Evolutionary conservation across 2,113 vertebrate genomes (phyloP).

Genomic region (Leptobrachium leishanense): DNA sequence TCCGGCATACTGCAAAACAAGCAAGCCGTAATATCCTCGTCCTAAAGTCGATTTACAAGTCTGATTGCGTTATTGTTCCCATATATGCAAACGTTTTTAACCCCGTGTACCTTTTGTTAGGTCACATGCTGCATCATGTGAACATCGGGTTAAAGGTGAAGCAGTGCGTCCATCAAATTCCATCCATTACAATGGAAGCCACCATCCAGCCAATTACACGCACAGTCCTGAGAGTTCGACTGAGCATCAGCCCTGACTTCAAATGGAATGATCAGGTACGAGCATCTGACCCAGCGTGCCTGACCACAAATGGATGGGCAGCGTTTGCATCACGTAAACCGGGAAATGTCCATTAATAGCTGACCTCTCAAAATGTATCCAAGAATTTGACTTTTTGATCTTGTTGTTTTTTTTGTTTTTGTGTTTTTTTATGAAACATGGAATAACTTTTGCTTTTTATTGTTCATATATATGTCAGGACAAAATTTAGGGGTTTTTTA

Average conservation of each 20-base stretch:
- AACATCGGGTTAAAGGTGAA: slow-evolving; percentile 93
- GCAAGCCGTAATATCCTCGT: slow-evolving; percentile 59
- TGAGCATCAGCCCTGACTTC: slow-evolving; percentile 85
- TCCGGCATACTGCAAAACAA: slow-evolving; percentile 63
- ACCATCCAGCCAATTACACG: slow-evolving; percentile 95
- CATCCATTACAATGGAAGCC: slow-evolving; percentile 88
- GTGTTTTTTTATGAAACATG: too few species aligned
- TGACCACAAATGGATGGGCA: neutral
- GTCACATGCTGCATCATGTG: slow-evolving; percentile 97
- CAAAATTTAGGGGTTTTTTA: too few species aligned
- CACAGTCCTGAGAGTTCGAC: slow-evolving; percentile 88
- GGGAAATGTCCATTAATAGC: neutral
- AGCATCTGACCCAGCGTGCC: neutral
- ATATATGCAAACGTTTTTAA: slow-evolving; percentile 59
- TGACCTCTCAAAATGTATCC: neutral
- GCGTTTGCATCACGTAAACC: neutral
- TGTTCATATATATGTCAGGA: too few species aligned
- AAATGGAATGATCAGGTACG: slow-evolving; percentile 93
- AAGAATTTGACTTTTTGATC: too few species aligned
- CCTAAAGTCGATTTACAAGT: slow-evolving; percentile 66
- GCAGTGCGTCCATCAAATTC: slow-evolving; percentile 95
- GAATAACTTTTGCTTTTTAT: too few species aligned
- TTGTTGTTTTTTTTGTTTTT: too few species aligned
- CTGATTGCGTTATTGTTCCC: slow-evolving; percentile 57
- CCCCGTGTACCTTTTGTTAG: slow-evolving; percentile 71